Conservation (phyloP, 2,888 invertebrate species). For the Celastrina argiolus region DNA sequence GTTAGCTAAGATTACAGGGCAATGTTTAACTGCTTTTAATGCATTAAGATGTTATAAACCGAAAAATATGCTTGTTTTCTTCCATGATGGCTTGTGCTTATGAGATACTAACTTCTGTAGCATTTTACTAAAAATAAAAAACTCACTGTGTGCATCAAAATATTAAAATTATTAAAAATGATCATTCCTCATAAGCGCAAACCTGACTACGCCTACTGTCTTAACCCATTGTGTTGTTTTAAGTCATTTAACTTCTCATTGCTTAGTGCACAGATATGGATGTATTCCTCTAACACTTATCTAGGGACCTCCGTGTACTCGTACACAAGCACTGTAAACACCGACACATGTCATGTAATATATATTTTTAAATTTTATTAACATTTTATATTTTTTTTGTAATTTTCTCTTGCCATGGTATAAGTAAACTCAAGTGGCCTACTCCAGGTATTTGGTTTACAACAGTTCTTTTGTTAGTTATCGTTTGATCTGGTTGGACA, state of each 20-base stretch:
- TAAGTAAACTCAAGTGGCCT: slow-evolving; percentile 52
- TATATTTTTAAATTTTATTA: slow-evolving; percentile 65
- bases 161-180: neutral
- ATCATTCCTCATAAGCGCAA: neutral
- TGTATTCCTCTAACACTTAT: slow-evolving; percentile 11
- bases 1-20: neutral
- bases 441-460: slow-evolving; percentile 38
- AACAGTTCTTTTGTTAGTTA: slow-evolving; percentile 53
- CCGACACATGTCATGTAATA: slow-evolving; percentile 38
- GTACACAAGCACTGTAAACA: slow-evolving; percentile 20
- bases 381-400: slow-evolving; percentile 60
- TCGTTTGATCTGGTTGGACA: slow-evolving; percentile 76
- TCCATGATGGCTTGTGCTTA: neutral
- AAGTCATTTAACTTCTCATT: neutral
- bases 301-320: slow-evolving; percentile 17
- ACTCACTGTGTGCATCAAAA: neutral
- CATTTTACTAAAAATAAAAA: neutral
- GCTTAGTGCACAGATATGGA: slow-evolving; percentile 24
- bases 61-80: neutral
- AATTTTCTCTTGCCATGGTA: slow-evolving; percentile 37
- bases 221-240: neutral
- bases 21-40: neutral
- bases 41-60: neutral
- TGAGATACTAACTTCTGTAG: neutral
- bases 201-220: neutral